A percentile compares a stretch with the other conserved stretches of the same genome.
These are phyloP conservation scores for Crotalus horridus DNA, from an alignment of 2,113 vertebrate species.

Conservation along the genomic window DNA sequence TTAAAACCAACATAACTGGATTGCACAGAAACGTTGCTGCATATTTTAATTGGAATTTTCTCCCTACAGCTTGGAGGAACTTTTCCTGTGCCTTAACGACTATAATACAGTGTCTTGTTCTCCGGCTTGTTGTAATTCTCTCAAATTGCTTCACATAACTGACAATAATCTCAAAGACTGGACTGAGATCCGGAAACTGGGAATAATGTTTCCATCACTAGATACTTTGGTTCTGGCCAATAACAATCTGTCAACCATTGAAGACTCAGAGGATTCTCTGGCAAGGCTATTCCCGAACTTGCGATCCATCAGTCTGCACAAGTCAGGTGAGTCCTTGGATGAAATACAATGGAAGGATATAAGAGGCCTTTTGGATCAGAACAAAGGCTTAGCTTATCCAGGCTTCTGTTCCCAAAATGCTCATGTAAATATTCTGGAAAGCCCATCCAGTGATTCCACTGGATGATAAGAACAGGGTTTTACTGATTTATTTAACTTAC, in stretches of 20 bases:
- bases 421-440: background rate
- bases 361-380: background rate
- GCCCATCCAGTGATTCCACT: background rate
- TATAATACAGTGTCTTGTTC: slow-evolving; percentile 86
- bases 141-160: slow-evolving; percentile 94
- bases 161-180: slow-evolving; percentile 94
- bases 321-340: slow-evolving; percentile 81
- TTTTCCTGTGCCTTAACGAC: slow-evolving; percentile 97
- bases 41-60: slow-evolving; percentile 31
- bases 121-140: slow-evolving; percentile 81
- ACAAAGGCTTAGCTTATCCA: background rate
- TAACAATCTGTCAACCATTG: slow-evolving; percentile 83
- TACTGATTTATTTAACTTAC: background rate
- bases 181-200: slow-evolving; percentile 91
- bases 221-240: slow-evolving; percentile 89
- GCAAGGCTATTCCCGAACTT: slow-evolving; percentile 87
- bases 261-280: slow-evolving; percentile 80
- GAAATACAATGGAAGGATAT: background rate
- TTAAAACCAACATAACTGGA: background rate
- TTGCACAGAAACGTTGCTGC: background rate
- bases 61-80: slow-evolving; percentile 87
- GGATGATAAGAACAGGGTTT: background rate
- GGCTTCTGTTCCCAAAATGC: background rate
- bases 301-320: slow-evolving; percentile 93
- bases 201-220: slow-evolving; percentile 88